A percentile compares a stretch with the other conserved stretches of the same genome.
phyloP scores from a whole-genome alignment of 2,113 vertebrate genomes.

The Microtus ochrogaster region DNA sequence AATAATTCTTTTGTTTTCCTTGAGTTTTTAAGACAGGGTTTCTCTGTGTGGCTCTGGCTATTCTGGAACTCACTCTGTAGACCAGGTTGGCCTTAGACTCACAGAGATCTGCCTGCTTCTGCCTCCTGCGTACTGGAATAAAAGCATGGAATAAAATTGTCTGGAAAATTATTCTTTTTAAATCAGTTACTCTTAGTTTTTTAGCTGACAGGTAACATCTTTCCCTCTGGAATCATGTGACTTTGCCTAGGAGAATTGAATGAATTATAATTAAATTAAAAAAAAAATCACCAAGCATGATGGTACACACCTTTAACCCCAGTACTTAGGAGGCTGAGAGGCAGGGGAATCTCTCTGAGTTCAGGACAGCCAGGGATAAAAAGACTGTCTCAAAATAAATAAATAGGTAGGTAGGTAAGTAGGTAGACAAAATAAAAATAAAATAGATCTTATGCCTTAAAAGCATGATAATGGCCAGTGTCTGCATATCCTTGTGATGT shows the following conservation, averaged over 20 bases:
- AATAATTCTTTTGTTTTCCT: neutral
- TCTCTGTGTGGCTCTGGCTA: too few species aligned
- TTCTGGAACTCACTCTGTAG: too few species aligned
- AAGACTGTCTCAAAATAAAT: neutral
- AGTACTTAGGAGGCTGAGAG: neutral
- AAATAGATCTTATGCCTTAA: neutral
- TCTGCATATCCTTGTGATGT: neutral
- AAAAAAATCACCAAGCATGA: neutral
- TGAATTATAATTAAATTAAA: neutral
- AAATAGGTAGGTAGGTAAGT: too few species aligned
- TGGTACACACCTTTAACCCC: neutral
- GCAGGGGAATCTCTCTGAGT: neutral
- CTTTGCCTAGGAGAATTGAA: neutral
- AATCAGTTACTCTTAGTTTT: neutral
- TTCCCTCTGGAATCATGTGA: neutral
- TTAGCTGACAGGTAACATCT: neutral
- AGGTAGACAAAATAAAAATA: too few species aligned
- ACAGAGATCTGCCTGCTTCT: neutral
- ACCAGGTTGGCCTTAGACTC: too few species aligned
- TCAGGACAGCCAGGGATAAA: neutral
- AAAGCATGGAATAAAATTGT: neutral
- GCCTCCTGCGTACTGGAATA: neutral
- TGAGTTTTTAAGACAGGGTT: neutral
- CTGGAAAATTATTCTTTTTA: neutral
- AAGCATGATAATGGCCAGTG: neutral